Evolutionary conservation across 2,888 invertebrate species (phyloP).

Genomic region (Epinotia ramella): DNA sequence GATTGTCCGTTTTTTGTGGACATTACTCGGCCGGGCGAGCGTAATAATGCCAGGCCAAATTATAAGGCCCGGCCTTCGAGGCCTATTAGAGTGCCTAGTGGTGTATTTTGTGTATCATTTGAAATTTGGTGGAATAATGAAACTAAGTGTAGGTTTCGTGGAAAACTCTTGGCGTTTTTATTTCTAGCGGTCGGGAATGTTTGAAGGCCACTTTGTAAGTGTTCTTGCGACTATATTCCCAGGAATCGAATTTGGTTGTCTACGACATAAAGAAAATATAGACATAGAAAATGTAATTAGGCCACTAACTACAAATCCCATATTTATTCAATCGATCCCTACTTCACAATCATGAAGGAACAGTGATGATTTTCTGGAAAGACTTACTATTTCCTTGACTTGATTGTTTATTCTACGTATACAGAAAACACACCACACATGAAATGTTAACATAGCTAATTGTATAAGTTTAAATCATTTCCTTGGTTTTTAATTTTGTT

Average conservation of each 20-base stretch:
- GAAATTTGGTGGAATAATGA: constrained; percentile 61
- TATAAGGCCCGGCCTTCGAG: constrained; percentile 70
- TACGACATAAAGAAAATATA: too few species aligned
- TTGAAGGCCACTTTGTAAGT: background rate
- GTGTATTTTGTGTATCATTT: constrained; percentile 70
- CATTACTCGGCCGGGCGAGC: constrained; percentile 68
- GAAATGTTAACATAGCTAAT: background rate
- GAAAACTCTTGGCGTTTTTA: constrained; percentile 37
- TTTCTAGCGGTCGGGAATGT: constrained; percentile 27
- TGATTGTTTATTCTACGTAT: background rate
- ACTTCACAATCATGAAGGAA: background rate
- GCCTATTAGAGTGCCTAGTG: constrained; percentile 80
- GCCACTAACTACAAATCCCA: background rate
- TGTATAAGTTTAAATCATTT: too few species aligned
- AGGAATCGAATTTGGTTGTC: background rate
- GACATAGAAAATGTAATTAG: background rate
- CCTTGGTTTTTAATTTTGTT: too few species aligned
- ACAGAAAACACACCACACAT: background rate
- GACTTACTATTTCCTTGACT: background rate
- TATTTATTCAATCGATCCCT: too few species aligned
- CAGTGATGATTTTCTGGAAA: background rate
- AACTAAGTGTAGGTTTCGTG: constrained; percentile 41
- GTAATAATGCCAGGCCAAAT: constrained; percentile 82
- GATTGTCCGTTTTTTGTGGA: constrained; percentile 67
- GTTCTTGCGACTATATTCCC: background rate